Evolutionary conservation across 2,113 vertebrate species (phyloP), one percentile per base, ranked within the genome.

Genomic region (Psephotus haematonotus): DNA sequence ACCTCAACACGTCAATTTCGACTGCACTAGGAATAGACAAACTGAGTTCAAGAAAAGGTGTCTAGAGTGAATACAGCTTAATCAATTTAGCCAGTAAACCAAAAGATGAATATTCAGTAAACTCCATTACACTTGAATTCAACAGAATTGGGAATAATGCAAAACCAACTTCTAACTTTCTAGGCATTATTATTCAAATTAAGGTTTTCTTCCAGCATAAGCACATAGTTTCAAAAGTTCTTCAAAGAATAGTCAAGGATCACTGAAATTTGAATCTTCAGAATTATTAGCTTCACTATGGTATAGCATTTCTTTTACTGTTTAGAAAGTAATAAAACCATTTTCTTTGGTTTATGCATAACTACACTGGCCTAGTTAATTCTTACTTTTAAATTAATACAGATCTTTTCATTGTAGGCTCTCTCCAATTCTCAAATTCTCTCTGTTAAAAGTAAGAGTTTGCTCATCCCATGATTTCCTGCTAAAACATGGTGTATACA

Each of bases 271-370:
- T 93, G 33, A 90, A 88, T 95, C 90, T 80, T 93, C 79, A 94
- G 44, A 93, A 95, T 71, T 88, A 55, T 76, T 71, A 87, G 19
- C 28, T 78, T 87, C 57, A 76, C 46, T 85, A 69, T 10, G 80
- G 24, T 59, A 87, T 11, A 87, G 86, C 91, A 91, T 90, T 92
- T 86, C 92, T 75, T 69, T 95, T 88, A 92, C 37, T 91, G 62
- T 86, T 78, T 69, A 95, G 89, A 90, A 91, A 82, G 47, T 84
- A 94, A 97, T 86, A 97, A 90, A 98, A 98, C 97, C 98, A 97
- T 95, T 97, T 97, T 99, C 98, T 99, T 99, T 99, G 99, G 99
- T 98, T 98, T 98, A 98, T 98, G 97, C 47, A 96, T 97, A 98
- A 98, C 95, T 98, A 97, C 94, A 98, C 95, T 94, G 93, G 53